These are phyloP conservation scores for Rhadina sibilatrix DNA, from an alignment of 2,113 vertebrate genomes.

Conservation along the genomic window DNA sequence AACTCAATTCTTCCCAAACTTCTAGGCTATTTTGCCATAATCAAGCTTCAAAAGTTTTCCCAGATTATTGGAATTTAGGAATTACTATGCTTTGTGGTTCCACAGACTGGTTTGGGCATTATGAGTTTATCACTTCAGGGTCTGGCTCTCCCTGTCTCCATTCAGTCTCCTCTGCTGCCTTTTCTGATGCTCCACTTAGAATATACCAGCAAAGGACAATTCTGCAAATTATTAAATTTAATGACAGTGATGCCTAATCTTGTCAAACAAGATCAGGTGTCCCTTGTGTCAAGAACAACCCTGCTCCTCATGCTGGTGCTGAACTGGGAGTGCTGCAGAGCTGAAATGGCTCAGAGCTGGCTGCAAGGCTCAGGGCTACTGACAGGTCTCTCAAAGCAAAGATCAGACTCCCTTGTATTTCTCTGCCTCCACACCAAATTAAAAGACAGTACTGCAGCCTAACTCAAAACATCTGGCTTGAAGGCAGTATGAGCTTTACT, in stretches of 20 bases:
- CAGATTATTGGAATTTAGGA: background rate
- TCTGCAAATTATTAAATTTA: background rate
- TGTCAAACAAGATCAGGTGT: background rate
- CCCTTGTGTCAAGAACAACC: background rate
- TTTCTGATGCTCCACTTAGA: background rate
- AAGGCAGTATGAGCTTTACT: background rate
- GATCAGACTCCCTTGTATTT: background rate
- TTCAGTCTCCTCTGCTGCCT: background rate
- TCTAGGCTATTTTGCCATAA: background rate
- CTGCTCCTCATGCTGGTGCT: background rate
- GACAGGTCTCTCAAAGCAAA: background rate
- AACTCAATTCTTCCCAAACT: background rate
- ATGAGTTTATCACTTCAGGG: background rate
- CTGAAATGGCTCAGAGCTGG: background rate
- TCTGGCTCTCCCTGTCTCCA: background rate
- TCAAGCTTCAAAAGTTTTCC: background rate
- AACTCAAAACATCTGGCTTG: background rate
- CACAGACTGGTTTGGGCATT: background rate
- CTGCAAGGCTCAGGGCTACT: background rate
- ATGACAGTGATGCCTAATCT: background rate
- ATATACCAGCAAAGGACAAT: background rate
- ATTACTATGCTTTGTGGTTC: background rate
- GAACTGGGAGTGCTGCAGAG: background rate
- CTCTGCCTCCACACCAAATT: background rate
- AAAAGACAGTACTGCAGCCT: background rate